Percentiles rank a stretch among this genome's conserved stretches.
Conservation (phyloP, 2,888 invertebrate genomes). For the Blastobasis adustella region DNA sequence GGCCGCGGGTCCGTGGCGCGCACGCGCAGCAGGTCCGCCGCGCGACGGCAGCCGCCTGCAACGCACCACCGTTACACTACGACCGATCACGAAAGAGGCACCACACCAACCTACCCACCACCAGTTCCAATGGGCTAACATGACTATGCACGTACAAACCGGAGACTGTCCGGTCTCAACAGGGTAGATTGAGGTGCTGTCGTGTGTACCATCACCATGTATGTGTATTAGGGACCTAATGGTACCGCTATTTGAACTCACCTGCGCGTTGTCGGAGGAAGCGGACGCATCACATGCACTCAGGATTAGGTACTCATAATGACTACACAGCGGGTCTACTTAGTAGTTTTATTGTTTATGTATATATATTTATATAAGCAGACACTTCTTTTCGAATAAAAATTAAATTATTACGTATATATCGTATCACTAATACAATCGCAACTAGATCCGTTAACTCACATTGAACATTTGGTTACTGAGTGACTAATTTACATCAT, state of each 20-base stretch:
- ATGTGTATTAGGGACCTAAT: neutral
- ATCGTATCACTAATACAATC: conserved; percentile 72
- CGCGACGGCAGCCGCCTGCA: conserved; percentile 80
- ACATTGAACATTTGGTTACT: conserved; percentile 73
- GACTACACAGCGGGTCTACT: conserved; percentile 40
- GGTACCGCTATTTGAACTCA: neutral
- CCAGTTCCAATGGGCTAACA: neutral
- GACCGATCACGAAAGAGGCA: neutral
- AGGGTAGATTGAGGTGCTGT: neutral
- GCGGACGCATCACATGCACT: too few species aligned
- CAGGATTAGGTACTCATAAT: too few species aligned
- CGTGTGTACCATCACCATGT: neutral
- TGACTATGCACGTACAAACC: too few species aligned
- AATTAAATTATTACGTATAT: conserved; percentile 74
- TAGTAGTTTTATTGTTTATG: conserved; percentile 70
- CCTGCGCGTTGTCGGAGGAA: too few species aligned
- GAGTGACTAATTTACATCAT: conserved; percentile 57
- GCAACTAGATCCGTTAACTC: conserved; percentile 73
- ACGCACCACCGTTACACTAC: conserved; percentile 5
- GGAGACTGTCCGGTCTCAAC: too few species aligned
- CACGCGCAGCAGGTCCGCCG: conserved; percentile 89
- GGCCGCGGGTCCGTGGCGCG: conserved; percentile 94
- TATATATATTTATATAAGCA: conserved; percentile 63
- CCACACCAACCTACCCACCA: neutral
- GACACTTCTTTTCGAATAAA: conserved; percentile 70